Conservation (phyloP, 1,140 invertebrate species). For the Liolophura sinensis region DNA sequence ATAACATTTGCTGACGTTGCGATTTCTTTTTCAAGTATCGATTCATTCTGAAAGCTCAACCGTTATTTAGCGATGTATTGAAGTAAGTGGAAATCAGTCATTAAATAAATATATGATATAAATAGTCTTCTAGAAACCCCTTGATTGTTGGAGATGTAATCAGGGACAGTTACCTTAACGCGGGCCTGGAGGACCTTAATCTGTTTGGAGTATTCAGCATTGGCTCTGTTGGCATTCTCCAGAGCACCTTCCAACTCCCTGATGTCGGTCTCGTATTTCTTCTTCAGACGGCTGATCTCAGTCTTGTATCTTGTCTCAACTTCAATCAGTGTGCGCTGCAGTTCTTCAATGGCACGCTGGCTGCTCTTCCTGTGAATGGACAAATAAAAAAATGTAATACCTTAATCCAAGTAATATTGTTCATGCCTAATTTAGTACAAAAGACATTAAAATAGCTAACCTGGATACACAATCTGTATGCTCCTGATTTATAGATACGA, state of each 20-base stretch:
- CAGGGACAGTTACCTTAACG: constrained; percentile 37
- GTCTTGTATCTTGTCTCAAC: constrained; percentile 58
- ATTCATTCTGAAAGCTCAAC: too few relatives aligned
- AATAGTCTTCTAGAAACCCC: constrained; percentile 6
- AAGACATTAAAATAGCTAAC: too few relatives aligned
- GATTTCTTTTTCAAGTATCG: too few relatives aligned
- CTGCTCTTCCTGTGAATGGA: constrained; percentile 47
- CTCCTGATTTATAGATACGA: too few relatives aligned
- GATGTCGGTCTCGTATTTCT: constrained; percentile 58
- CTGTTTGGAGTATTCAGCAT: constrained; percentile 51
- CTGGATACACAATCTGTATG: too few relatives aligned
- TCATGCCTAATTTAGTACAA: too few relatives aligned
- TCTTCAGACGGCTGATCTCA: constrained; percentile 57
- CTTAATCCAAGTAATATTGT: too few relatives aligned
- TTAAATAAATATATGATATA: background rate
- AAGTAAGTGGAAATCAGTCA: background rate
- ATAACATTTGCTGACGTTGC: too few relatives aligned
- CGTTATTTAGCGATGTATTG: background rate
- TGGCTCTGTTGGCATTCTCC: constrained; percentile 54
- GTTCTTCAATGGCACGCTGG: constrained; percentile 56
- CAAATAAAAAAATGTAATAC: constrained; percentile 3
- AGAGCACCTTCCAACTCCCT: constrained; percentile 54
- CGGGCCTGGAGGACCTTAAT: constrained; percentile 47
- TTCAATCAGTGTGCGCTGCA: constrained; percentile 56
- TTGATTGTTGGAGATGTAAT: background rate